Base-by-base conservation (phyloP, 2,797 vertebrate genomes). In the Acipenser ruthenus region DNA sequence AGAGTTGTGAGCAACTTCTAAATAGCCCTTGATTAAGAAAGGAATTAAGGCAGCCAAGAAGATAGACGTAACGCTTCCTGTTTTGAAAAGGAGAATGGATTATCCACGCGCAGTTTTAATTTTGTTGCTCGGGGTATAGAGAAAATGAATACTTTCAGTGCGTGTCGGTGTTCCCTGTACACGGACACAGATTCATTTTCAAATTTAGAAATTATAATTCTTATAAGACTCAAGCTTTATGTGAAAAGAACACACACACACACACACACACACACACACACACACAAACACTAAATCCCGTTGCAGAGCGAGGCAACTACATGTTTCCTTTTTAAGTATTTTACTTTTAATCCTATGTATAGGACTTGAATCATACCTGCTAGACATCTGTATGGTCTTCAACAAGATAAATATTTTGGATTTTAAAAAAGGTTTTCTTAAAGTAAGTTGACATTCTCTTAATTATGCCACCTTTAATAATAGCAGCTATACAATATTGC, bases 1-100 rank as follows among this genome's bases (percentile, higher is more conserved):
- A 63, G 63, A 55, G 63, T 63, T 65, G 62, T 62, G 58, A 71
- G 60, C 60, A 69, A 56, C 56, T 61, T 48, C 62, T 13, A 55
- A 62, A 71, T 69, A 60, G 56, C 50, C 63, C 52, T 61, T 64
- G 11, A 67, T 64, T 23, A 48, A 49, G 60, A 60, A 60, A 50
- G n/a, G 8, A 62, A 66, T 62, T 59, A 53, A 58, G 15, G 55
- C 11, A 65, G n/a, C 50, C 12, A 69, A 10, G 49, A 50, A 52
- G 58, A 13, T 18, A 65, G 18, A 62, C 37, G 18, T 48, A 23
- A 6, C 13, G 48, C 18, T 62, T 62, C 60, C 60, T 62, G 60
- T 23, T 62, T 6, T 62, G 53, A 37, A 62, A 62, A 6, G 60
- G 18, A 62, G 13, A 37, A 1, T 9, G 60, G 18, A 62, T 37